phyloP scores from a whole-genome alignment of 2,797 vertebrate genomes.

The Jordanella pulchra region DNA sequence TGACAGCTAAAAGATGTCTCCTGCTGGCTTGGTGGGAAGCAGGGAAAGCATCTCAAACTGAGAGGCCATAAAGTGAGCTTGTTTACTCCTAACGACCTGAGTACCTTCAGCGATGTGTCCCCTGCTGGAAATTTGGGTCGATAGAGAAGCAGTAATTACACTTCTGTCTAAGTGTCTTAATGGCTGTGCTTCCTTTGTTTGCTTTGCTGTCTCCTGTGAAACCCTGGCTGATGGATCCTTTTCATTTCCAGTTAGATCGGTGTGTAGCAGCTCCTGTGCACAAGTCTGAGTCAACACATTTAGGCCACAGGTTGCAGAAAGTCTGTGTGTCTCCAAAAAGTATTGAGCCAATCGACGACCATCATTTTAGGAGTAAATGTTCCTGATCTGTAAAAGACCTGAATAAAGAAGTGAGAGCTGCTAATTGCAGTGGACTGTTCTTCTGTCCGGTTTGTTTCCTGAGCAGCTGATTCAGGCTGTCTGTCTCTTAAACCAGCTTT shows the following conservation, averaged over 20 bases:
- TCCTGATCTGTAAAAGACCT: background rate
- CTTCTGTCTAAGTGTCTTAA: conserved; percentile 78
- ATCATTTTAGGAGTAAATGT: background rate
- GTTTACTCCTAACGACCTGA: conserved; percentile 70
- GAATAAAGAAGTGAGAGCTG: background rate
- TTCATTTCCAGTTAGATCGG: conserved; percentile 53
- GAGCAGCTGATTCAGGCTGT: too few relatives aligned
- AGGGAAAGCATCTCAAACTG: conserved; percentile 70
- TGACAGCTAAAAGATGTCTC: conserved; percentile 64
- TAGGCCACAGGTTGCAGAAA: conserved; percentile 14
- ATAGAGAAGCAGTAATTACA: conserved; percentile 79
- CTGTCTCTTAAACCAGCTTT: too few relatives aligned
- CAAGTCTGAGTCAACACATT: conserved; percentile 26
- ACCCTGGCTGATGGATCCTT: conserved; percentile 56
- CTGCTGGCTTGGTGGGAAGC: conserved; percentile 58
- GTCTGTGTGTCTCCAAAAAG: too few relatives aligned
- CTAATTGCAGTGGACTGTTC: background rate
- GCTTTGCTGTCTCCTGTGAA: conserved; percentile 63
- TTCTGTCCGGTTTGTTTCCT: too few relatives aligned
- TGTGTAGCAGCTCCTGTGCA: conserved; percentile 14
- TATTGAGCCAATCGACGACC: too few relatives aligned
- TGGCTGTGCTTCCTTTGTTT: conserved; percentile 72
- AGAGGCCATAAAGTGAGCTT: conserved; percentile 74
- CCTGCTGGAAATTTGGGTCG: conserved; percentile 70
- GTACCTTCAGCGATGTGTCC: conserved; percentile 72